Conservation (phyloP, 2,888 invertebrate genomes). For the Lottia gigantea region DNA sequence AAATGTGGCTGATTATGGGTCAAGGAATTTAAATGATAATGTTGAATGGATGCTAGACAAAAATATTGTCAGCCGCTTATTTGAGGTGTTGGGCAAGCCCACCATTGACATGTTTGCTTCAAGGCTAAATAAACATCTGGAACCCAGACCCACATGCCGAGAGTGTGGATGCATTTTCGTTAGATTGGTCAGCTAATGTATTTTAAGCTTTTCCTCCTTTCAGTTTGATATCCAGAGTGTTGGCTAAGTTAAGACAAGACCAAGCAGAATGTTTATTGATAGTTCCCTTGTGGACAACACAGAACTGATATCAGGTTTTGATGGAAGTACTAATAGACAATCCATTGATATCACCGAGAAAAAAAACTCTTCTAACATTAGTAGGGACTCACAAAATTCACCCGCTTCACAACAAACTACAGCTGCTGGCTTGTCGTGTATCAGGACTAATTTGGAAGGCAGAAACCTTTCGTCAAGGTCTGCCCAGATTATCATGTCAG, state of each 20-base stretch:
- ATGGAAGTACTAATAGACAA: not conserved
- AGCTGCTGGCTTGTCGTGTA: conserved; percentile 17
- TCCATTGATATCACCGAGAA: conserved; percentile 7
- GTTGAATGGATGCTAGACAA: conserved; percentile 23
- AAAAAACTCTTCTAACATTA: not conserved
- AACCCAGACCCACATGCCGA: conserved; percentile 19
- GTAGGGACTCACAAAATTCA: not conserved
- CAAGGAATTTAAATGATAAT: conserved; percentile 21
- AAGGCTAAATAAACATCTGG: conserved; percentile 18
- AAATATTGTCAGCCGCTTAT: not conserved
- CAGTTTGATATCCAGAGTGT: conserved; percentile 12
- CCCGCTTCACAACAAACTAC: conserved; percentile 20
- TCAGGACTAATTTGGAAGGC: conserved; percentile 11
- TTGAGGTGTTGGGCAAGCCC: not conserved
- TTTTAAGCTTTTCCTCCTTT: conserved; percentile 25
- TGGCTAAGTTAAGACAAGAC: conserved; percentile 14
- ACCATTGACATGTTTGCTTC: conserved; percentile 24
- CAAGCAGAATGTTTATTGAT: conserved; percentile 13
- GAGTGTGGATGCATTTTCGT: conserved; percentile 22
- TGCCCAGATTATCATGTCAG: conserved; percentile 16
- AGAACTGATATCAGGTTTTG: conserved; percentile 15
- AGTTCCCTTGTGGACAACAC: conserved; percentile 17
- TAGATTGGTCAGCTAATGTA: conserved; percentile 11
- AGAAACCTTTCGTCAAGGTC: conserved; percentile 12
- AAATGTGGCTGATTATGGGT: conserved; percentile 16